These are phyloP conservation scores for Phenganax subtilis DNA, from an alignment of 92 coral and sea anemone species.

Conservation along the genomic window DNA sequence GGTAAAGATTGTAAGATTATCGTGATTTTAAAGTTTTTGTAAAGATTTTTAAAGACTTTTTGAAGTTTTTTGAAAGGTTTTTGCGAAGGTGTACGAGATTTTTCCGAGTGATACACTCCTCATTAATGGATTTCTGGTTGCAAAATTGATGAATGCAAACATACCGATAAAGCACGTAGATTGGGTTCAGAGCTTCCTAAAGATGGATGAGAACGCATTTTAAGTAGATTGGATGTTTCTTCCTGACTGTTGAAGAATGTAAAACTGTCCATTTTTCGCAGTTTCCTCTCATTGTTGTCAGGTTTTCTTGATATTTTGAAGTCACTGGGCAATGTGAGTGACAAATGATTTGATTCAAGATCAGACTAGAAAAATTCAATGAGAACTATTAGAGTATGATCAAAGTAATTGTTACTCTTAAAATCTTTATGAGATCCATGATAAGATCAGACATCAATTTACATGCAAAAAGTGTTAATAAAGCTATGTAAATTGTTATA, in stretches of 20 bases:
- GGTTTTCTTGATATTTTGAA: slow-evolving; percentile 69
- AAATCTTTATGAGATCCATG: no score
- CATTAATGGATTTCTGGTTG: no score
- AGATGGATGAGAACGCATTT: slow-evolving; percentile 86
- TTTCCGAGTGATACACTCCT: no score
- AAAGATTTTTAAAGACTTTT: no score
- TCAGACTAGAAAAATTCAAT: slow-evolving; percentile 63
- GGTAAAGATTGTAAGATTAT: no score
- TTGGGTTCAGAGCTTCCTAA: slow-evolving; percentile 94
- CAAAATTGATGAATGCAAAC: slow-evolving; percentile 24
- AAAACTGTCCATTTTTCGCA: slow-evolving; percentile 67
- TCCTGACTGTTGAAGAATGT: slow-evolving; percentile 69
- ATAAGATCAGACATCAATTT: no score
- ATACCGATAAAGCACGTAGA: slow-evolving; percentile 87
- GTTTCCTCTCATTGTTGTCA: slow-evolving; percentile 67
- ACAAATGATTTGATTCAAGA: slow-evolving; percentile 61
- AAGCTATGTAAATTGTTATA: no score
- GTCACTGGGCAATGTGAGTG: slow-evolving; percentile 89
- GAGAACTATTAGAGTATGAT: neutral
- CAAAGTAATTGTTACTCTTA: neutral
- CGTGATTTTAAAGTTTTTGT: no score
- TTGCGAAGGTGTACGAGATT: no score
- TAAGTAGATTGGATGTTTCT: slow-evolving; percentile 79
- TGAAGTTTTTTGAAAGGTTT: no score
- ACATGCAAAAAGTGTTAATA: no score